phyloP scores from a whole-genome alignment of 2,797 vertebrate species.

The Dallia pectoralis region DNA sequence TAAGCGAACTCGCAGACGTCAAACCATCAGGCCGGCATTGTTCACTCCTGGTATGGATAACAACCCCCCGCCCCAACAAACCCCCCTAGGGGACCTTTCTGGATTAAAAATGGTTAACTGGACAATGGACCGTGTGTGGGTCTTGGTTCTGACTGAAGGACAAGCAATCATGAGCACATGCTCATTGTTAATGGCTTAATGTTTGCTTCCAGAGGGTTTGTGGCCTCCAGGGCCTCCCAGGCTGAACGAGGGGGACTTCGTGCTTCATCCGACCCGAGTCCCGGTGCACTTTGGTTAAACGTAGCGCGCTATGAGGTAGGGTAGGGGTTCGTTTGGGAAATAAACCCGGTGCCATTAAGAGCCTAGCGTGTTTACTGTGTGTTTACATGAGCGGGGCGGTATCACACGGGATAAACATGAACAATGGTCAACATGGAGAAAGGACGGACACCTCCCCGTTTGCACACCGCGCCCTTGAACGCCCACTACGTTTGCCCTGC shows the following conservation, averaged over 20 bases:
- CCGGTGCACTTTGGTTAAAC: not conserved
- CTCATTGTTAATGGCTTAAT: constrained; percentile 67
- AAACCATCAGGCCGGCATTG: constrained; percentile 11
- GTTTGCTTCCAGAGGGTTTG: constrained; percentile 43
- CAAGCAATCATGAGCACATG: constrained; percentile 58
- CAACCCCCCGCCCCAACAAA: constrained; percentile 21
- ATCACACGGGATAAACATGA: constrained; percentile 54
- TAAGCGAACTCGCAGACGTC: constrained; percentile 24
- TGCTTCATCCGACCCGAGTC: not conserved
- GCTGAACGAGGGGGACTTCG: constrained; percentile 29
- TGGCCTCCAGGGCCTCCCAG: constrained; percentile 49
- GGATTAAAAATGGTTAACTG: constrained; percentile 58
- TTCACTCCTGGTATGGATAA: not conserved
- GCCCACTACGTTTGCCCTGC: not conserved
- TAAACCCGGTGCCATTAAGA: constrained; percentile 56
- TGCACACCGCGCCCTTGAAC: not conserved
- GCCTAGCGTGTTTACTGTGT: constrained; percentile 61
- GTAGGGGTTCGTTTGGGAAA: not conserved
- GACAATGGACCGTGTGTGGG: constrained; percentile 71
- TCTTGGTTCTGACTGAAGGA: constrained; percentile 62
- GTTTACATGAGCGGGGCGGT: constrained; percentile 62
- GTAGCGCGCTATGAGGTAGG: not conserved
- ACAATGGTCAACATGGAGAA: constrained; percentile 23
- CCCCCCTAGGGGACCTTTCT: constrained; percentile 45
- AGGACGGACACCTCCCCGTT: not conserved